Conservation (phyloP, 2,888 invertebrate species). For the Lamproptera curius region DNA sequence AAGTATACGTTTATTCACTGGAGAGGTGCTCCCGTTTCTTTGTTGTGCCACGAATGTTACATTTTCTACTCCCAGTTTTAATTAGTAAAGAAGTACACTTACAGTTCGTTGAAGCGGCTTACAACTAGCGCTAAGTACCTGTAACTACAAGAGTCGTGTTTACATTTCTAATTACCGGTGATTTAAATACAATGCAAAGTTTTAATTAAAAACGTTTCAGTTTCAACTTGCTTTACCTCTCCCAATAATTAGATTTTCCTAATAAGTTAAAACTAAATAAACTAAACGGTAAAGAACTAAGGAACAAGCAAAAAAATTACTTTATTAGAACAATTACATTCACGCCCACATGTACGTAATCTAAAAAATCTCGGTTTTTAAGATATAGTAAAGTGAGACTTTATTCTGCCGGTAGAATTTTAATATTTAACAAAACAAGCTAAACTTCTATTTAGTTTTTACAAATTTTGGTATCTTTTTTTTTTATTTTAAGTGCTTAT, state of each 20-base stretch:
- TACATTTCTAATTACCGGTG: conserved; percentile 31
- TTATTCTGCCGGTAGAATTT: too few relatives aligned
- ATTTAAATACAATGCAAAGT: conserved; percentile 17
- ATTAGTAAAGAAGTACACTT: conserved; percentile 65
- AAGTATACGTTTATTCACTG: conserved; percentile 53
- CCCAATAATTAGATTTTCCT: not conserved
- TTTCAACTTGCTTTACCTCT: not conserved
- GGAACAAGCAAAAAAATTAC: too few relatives aligned
- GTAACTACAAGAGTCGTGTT: conserved; percentile 31
- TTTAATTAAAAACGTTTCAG: conserved; percentile 17
- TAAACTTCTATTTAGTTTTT: too few relatives aligned
- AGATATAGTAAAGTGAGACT: too few relatives aligned
- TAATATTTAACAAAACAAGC: too few relatives aligned
- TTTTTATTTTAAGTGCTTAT: too few relatives aligned
- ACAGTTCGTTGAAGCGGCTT: conserved; percentile 51
- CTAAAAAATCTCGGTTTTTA: too few relatives aligned
- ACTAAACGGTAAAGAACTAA: too few relatives aligned
- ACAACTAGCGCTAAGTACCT: conserved; percentile 27
- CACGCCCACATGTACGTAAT: too few relatives aligned
- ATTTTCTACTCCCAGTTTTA: conserved; percentile 53
- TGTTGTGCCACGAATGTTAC: conserved; percentile 38
- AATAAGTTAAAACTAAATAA: too few relatives aligned
- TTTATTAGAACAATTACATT: too few relatives aligned
- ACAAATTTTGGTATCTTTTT: too few relatives aligned
- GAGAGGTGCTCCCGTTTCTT: conserved; percentile 41